These are phyloP conservation scores for Teleogryllus occipitalis DNA, from an alignment of 1,140 invertebrate genomes.

Conservation along the genomic window DNA sequence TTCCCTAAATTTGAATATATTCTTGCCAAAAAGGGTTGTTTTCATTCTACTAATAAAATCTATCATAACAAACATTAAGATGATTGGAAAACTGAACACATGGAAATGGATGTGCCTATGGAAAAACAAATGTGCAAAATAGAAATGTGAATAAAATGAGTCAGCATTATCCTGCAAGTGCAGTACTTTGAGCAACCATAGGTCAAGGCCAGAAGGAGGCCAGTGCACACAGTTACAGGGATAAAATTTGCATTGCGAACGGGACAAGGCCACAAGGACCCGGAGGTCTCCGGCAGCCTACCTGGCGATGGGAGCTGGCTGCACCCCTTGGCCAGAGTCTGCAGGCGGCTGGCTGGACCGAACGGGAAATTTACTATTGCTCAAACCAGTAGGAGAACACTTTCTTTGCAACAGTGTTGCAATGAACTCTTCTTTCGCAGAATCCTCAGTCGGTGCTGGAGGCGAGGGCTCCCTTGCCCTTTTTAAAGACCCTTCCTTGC, in stretches of 20 bases:
- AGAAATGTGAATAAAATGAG: not conserved
- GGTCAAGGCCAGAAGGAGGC: not conserved
- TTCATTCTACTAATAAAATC: not conserved
- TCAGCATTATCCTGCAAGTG: not conserved
- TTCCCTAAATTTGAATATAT: no score
- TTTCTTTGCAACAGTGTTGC: not conserved
- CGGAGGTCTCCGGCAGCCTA: not conserved
- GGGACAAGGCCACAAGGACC: not conserved
- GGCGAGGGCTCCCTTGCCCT: constrained; percentile 17
- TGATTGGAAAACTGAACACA: not conserved
- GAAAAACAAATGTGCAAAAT: not conserved
- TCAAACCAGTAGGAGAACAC: not conserved
- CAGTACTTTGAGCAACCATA: not conserved
- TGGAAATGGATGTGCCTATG: not conserved
- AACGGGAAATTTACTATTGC: not conserved
- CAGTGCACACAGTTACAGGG: not conserved
- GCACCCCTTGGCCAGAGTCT: constrained; percentile 16
- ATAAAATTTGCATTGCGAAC: not conserved
- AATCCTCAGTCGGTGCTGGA: not conserved
- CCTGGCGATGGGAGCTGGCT: constrained; percentile 4
- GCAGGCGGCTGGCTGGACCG: not conserved
- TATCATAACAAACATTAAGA: not conserved
- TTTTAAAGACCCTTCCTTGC: constrained; percentile 25
- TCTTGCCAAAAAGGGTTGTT: no score
- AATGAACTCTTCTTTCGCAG: not conserved